Conservation (phyloP, 1,140 invertebrate genomes). For the Trachelipus rathkii region DNA sequence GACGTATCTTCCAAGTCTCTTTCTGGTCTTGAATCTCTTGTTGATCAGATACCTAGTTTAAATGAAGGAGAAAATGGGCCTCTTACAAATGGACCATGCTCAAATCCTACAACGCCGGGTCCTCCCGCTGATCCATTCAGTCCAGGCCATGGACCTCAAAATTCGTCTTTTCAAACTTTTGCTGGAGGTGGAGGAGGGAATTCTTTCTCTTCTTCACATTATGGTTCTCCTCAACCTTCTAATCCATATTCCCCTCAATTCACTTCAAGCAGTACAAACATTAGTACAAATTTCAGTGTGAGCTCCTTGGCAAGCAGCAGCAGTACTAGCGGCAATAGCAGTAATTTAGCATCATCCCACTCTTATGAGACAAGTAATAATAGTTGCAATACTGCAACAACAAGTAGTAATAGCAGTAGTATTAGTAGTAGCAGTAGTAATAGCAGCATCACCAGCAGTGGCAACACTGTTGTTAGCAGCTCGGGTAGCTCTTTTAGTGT, state of each 20-base stretch:
- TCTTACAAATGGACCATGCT: slow-evolving; percentile 29
- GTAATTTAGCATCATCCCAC: slow-evolving; percentile 43
- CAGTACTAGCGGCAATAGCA: background rate
- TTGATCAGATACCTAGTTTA: slow-evolving; percentile 85
- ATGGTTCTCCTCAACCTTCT: slow-evolving; percentile 44
- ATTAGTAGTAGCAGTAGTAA: slow-evolving; percentile 34
- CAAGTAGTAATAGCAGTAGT: slow-evolving; percentile 22
- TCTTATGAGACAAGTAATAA: slow-evolving; percentile 46
- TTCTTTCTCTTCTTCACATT: slow-evolving; percentile 37
- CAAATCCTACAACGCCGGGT: slow-evolving; percentile 39
- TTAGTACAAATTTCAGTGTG: slow-evolving; percentile 52
- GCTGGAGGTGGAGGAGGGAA: slow-evolving; percentile 24
- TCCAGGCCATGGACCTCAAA: slow-evolving; percentile 34
- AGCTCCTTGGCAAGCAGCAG: slow-evolving; percentile 52
- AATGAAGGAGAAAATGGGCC: slow-evolving; percentile 59
- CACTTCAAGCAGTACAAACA: slow-evolving; percentile 47
- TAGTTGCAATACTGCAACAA: slow-evolving; percentile 37
- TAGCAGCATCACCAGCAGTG: slow-evolving; percentile 23
- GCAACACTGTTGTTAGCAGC: slow-evolving; percentile 34
- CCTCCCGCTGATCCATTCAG: slow-evolving; percentile 36
- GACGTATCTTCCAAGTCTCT: slow-evolving; percentile 80
- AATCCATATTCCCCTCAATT: slow-evolving; percentile 46
- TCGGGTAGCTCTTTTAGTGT: slow-evolving; percentile 44
- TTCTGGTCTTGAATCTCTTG: slow-evolving; percentile 80
- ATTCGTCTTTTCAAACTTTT: slow-evolving; percentile 34